A percentile compares a stretch with the other conserved stretches of the same genome.
phyloP scores from a whole-genome alignment of 2,113 vertebrate species.

The Nannobrachium achirus region DNA sequence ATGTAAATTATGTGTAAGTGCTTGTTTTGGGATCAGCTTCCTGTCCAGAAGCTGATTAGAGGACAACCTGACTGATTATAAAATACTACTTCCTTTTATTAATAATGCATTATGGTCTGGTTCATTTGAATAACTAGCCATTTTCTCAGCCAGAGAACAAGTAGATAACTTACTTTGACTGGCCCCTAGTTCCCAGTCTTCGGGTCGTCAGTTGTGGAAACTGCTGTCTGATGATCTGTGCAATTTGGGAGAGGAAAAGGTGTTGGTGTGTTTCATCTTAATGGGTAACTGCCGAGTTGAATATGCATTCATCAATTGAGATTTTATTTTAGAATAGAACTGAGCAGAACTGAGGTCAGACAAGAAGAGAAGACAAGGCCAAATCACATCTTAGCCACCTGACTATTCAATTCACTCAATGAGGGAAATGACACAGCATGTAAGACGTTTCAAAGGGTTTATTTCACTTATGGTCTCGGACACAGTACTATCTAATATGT shows the following conservation, averaged over 20 bases:
- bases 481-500: background rate
- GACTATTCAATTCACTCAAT: background rate
- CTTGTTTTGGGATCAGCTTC: too few species aligned
- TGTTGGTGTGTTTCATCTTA: conserved; percentile 2
- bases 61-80: background rate
- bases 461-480: background rate
- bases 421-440: background rate
- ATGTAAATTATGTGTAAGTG: too few species aligned
- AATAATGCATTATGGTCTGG: background rate
- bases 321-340: background rate
- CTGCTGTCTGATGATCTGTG: conserved; percentile 96
- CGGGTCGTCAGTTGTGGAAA: conserved; percentile 96
- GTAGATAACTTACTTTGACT: conserved; percentile 93
- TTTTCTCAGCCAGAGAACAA: too few species aligned
- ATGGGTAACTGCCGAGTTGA: background rate
- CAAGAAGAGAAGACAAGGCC: background rate
- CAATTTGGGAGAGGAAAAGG: conserved; percentile 21
- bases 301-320: background rate
- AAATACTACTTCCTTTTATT: too few species aligned
- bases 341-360: background rate
- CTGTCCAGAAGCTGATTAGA: background rate
- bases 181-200: conserved; percentile 95
- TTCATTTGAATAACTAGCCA: background rate
- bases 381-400: background rate
- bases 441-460: background rate